A percentile compares a stretch with the other conserved stretches of the same genome.
Evolutionary conservation across 2,888 invertebrate species (phyloP).

Genomic region (Proisotoma minuta): DNA sequence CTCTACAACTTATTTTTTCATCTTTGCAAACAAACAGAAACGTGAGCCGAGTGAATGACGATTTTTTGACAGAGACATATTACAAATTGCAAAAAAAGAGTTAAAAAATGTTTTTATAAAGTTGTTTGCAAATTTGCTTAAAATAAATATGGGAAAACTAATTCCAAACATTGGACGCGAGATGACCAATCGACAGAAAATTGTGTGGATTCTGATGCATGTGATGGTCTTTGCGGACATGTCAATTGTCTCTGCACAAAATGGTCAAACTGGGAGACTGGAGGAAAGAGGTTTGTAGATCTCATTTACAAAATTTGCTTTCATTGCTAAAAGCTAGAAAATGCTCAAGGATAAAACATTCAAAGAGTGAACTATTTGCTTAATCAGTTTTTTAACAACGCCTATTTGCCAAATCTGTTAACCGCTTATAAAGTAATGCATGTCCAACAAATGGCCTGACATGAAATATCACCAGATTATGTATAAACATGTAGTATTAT

Average conservation of each 20-base stretch:
- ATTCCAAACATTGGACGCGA: background rate
- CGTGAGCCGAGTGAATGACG: too few relatives aligned
- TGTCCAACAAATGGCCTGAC: too few relatives aligned
- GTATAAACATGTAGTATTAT: too few relatives aligned
- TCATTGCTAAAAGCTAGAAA: background rate
- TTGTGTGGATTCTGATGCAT: constrained; percentile 13
- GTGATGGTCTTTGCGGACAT: constrained; percentile 23
- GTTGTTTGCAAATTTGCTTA: too few relatives aligned
- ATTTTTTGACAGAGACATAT: too few relatives aligned
- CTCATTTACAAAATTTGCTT: background rate
- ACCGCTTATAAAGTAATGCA: too few relatives aligned
- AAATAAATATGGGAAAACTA: constrained; percentile 1
- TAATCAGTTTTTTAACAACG: background rate
- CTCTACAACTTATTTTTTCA: too few relatives aligned
- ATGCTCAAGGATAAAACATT: background rate
- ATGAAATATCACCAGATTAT: too few relatives aligned
- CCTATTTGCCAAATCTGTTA: background rate
- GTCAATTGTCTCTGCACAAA: constrained; percentile 17
- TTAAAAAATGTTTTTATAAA: too few relatives aligned
- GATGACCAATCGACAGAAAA: background rate
- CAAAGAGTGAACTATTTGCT: background rate
- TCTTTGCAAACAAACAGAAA: too few relatives aligned
- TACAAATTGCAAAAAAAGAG: too few relatives aligned
- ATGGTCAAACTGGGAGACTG: constrained; percentile 40
- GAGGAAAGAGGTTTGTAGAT: constrained; percentile 41